Percentiles rank a stretch among this genome's conserved stretches.
Evolutionary conservation across 2,113 vertebrate species (phyloP).

Genomic region (Paramisgurnus dabryanus): DNA sequence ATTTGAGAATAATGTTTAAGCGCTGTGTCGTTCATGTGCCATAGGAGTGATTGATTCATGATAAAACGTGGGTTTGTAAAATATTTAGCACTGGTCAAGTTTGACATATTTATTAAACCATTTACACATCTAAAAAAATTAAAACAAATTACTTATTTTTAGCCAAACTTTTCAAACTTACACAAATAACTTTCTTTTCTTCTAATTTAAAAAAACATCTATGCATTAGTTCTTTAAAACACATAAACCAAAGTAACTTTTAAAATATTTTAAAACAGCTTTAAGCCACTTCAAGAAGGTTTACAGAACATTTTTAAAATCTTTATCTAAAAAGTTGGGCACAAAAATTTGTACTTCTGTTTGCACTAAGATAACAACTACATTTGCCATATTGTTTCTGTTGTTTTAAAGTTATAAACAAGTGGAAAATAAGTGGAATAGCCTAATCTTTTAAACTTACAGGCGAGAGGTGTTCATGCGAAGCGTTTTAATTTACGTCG

Average conservation of each 20-base stretch:
- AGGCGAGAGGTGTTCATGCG: constrained; percentile 17
- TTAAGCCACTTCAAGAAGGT: no score
- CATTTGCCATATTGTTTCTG: neutral
- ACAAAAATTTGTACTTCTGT: neutral
- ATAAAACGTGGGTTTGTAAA: neutral
- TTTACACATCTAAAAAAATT: neutral
- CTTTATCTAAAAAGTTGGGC: neutral
- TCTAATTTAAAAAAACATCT: no score
- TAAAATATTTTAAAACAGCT: no score
- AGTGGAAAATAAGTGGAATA: neutral
- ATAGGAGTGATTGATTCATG: neutral
- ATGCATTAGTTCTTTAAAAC: no score
- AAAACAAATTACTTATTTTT: neutral
- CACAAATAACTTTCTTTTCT: no score
- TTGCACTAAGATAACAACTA: neutral
- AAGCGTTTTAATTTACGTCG: constrained; percentile 76
- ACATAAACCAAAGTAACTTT: no score
- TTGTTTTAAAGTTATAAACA: neutral
- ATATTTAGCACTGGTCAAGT: neutral
- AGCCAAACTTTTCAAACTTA: neutral
- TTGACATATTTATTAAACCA: neutral
- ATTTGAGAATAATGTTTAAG: neutral
- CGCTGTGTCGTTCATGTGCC: neutral
- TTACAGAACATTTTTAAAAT: neutral
- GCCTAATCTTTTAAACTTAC: neutral